A percentile compares a stretch with the other conserved stretches of the same genome.
phyloP scores from a whole-genome alignment of 2,113 vertebrate species.

The Protobothrops flavoviridis region DNA sequence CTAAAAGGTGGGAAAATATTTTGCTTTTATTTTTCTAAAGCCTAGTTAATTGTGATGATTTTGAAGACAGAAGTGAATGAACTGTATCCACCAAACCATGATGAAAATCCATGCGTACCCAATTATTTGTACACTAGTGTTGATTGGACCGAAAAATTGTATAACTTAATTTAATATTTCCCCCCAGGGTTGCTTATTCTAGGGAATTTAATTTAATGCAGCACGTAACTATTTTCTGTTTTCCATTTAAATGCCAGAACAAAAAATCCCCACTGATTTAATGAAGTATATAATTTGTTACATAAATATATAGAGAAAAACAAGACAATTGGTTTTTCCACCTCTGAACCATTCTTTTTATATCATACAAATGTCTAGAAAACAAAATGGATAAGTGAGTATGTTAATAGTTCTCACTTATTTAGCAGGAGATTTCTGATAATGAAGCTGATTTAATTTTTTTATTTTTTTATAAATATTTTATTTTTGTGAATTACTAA shows the following conservation, averaged over 20 bases:
- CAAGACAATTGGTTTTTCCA: background rate
- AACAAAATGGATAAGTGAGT: slow-evolving; percentile 9
- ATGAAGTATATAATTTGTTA: slow-evolving; percentile 5
- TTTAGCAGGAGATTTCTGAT: background rate
- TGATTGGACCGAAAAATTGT: slow-evolving; percentile 31
- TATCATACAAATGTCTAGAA: slow-evolving; percentile 17
- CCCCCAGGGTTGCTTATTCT: background rate
- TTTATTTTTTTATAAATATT: slow-evolving; percentile 26
- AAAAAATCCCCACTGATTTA: slow-evolving; percentile 14
- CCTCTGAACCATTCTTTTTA: background rate
- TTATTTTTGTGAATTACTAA: slow-evolving; percentile 7
- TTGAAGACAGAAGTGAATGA: slow-evolving; percentile 7
- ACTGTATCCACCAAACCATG: slow-evolving; percentile 2
- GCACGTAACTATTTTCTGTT: slow-evolving; percentile 9
- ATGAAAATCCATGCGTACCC: slow-evolving; percentile 18
- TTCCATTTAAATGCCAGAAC: slow-evolving; percentile 8
- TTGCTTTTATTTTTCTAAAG: slow-evolving; percentile 25
- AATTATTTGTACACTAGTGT: slow-evolving; percentile 21
- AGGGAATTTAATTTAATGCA: slow-evolving; percentile 16
- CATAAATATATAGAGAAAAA: background rate
- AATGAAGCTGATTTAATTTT: background rate
- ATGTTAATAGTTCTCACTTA: slow-evolving; percentile 9
- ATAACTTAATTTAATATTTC: slow-evolving; percentile 10
- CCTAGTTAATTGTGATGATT: slow-evolving; percentile 29
- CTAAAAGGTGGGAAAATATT: background rate